Evolutionary conservation across 2,797 vertebrate genomes (phyloP).

Genomic region (Halcyon badia): DNA sequence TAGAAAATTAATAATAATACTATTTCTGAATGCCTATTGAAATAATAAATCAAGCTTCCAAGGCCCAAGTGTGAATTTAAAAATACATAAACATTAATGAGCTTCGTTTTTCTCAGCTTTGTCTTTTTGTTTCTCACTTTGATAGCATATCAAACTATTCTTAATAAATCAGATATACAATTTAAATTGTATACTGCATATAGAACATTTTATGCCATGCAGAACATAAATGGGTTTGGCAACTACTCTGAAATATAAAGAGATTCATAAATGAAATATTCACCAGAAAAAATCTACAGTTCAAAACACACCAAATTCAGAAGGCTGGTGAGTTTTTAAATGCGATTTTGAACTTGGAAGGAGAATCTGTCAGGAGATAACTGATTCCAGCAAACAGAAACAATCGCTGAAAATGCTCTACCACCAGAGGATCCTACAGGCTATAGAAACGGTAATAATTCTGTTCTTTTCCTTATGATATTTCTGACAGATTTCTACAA

Average conservation of each 20-base stretch:
- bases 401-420: constrained; percentile 77
- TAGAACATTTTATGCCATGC: constrained; percentile 38
- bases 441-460: constrained; percentile 73
- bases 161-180: constrained; percentile 66
- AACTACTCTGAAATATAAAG: constrained; percentile 67
- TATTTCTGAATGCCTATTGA: constrained; percentile 42
- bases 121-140: constrained; percentile 42
- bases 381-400: constrained; percentile 79
- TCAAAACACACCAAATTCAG: constrained; percentile 72
- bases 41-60: constrained; percentile 49
- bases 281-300: constrained; percentile 54
- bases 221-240: constrained; percentile 55
- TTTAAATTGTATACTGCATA: constrained; percentile 33
- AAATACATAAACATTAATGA: constrained; percentile 58
- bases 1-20: constrained; percentile 33
- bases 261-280: constrained; percentile 77
- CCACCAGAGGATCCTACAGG: constrained; percentile 53
- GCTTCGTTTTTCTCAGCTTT: constrained; percentile 60
- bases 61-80: constrained; percentile 54
- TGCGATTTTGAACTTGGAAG: constrained; percentile 78
- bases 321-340: constrained; percentile 79
- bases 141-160: constrained; percentile 48
- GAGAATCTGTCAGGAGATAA: constrained; percentile 79
- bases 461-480: constrained; percentile 40
- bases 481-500: constrained; percentile 58